Conservation (phyloP, 2,797 vertebrate species). For the Sebastes matsubarae region DNA sequence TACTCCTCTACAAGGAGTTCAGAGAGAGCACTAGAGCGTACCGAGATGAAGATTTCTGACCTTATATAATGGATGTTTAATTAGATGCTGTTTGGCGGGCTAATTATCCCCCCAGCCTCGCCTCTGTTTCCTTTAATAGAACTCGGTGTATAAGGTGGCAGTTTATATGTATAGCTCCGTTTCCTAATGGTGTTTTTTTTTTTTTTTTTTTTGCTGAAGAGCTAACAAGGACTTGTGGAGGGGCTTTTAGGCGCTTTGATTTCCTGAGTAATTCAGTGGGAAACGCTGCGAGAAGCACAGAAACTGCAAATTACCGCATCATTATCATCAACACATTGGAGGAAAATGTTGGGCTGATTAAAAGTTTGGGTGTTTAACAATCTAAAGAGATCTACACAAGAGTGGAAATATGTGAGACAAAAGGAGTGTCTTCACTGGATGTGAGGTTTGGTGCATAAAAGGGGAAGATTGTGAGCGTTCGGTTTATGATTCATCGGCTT, state of each 20-base stretch:
- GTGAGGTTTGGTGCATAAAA: neutral
- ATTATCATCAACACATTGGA: constrained; percentile 24
- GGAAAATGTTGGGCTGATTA: constrained; percentile 21
- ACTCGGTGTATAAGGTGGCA: neutral
- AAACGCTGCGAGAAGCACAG: neutral
- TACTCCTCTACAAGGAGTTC: neutral
- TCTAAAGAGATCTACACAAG: neutral
- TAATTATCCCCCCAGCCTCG: constrained; percentile 21
- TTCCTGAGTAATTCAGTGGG: neutral
- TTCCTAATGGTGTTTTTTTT: neutral
- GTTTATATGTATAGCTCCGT: constrained; percentile 28
- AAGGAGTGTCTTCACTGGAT: neutral
- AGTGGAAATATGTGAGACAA: neutral
- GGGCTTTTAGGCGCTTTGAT: neutral
- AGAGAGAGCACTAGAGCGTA: neutral
- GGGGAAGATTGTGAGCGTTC: neutral
- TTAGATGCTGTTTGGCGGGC: constrained; percentile 1
- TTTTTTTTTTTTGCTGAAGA: neutral
- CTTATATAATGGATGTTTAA: constrained; percentile 25
- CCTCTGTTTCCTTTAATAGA: constrained; percentile 19
- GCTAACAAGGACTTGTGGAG: constrained; percentile 2
- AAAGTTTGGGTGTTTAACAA: neutral
- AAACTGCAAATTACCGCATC: constrained; percentile 8
- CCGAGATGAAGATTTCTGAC: neutral
- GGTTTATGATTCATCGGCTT: neutral